These are phyloP conservation scores for Drosophila paramelanica DNA, from an alignment of 2,888 invertebrate species.

Conservation along the genomic window DNA sequence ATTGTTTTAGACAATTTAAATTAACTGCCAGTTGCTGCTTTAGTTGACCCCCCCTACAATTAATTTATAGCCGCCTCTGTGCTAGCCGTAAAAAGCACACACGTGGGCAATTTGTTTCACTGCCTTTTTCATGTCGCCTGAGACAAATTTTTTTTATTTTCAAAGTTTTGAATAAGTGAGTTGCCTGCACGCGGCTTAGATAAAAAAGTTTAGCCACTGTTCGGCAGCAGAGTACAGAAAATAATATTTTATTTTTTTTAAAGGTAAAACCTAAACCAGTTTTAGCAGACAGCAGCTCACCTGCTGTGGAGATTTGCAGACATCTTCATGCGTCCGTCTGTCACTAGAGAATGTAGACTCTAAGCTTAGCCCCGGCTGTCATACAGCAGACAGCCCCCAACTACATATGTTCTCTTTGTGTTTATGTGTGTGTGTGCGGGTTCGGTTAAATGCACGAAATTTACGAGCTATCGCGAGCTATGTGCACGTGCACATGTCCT, in stretches of 20 bases:
- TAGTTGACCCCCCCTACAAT: constrained; percentile 1
- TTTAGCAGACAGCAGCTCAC: constrained; percentile 48
- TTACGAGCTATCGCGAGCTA: constrained; percentile 58
- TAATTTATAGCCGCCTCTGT: constrained; percentile 2
- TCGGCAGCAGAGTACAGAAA: constrained; percentile 17
- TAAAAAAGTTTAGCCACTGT: constrained; percentile 45
- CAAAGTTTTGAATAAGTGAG: constrained; percentile 44
- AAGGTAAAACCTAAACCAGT: constrained; percentile 56
- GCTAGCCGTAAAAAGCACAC: constrained; percentile 26
- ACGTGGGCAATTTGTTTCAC: constrained; percentile 50
- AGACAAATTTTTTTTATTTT: constrained; percentile 27
- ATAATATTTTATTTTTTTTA: constrained; percentile 30
- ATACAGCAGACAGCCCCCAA: constrained; percentile 36
- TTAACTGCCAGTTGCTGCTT: neutral
- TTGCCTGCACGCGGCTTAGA: constrained; percentile 30
- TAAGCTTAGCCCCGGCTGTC: constrained; percentile 5
- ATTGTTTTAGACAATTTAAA: neutral
- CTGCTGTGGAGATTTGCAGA: constrained; percentile 33
- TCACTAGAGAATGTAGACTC: constrained; percentile 11
- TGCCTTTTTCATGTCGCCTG: constrained; percentile 35
- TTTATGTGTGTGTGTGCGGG: neutral
- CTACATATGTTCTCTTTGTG: neutral
- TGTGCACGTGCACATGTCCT: constrained; percentile 73
- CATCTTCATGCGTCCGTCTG: constrained; percentile 21
- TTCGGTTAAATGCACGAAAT: constrained; percentile 69